Base-by-base conservation (phyloP, 2,113 vertebrate genomes). In the Myiopsitta monachus region DNA sequence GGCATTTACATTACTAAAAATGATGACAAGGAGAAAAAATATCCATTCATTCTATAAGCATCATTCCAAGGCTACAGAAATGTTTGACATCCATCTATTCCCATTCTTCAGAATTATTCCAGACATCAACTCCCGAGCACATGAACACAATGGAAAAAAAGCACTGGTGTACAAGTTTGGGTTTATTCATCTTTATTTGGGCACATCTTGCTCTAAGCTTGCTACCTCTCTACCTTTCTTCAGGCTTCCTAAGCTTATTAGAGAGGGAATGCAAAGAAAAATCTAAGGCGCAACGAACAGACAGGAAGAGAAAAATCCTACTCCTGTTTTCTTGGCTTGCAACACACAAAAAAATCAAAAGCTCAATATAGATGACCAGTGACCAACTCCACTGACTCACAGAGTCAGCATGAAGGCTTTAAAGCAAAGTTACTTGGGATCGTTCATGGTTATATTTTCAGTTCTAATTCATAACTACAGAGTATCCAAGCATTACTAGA, bases 111-210 rank as follows among this genome's bases (percentile, higher is more conserved):
- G 13, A 72, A 51, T 69, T 76, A 76, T 44, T 83, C 47, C 10
- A 83, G 67, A 39, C 30, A 72, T 47, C 43, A 76, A 39, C 28
- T 61, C 57, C 47, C n/a, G 5, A 69, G 13, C 41, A 43, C 23
- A 52, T 2, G 11, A 77, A 77, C 11, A 62, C 8, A 80, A 15
- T 3, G 8, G 43, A 80, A 62, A 49, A 49, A 36, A 47, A 52
- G 4, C 11, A 62, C 0, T 39, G 30, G n/a, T 3, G 2, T 7
- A 41, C 16, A 75, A 2, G 12, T 12, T 24, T 46, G 21, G 16
- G 21, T 27, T 2, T 2, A 6, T 24, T 22, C 5, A 9, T 14
- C 67, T 59, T 51, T 36, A 47, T 13, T 11, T 62, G 19, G 10
- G 24, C 9, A 52, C 4, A 14, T 11, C 57, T 67, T 49, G 7